phyloP scores from a whole-genome alignment of 2,888 invertebrate species.

The Pyrrhosoma nymphula region DNA sequence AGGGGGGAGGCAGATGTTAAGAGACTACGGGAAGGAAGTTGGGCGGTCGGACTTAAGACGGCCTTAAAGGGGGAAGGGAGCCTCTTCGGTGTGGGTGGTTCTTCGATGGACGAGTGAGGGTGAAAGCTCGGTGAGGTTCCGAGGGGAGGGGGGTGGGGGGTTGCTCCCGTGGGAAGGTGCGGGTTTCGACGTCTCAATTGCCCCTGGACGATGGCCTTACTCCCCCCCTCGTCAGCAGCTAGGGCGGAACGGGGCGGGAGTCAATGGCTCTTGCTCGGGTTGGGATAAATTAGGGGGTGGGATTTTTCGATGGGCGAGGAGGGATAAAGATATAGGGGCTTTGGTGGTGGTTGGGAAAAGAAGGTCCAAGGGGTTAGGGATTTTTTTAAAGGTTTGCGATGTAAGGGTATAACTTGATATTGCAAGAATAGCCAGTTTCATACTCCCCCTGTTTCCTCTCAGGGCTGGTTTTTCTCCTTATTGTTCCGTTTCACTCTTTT shows the following conservation, averaged over 20 bases:
- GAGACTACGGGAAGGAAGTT: background rate
- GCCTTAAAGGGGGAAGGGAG: background rate
- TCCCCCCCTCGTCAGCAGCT: no score
- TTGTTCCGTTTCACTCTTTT: background rate
- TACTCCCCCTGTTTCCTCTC: background rate
- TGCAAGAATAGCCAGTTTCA: slow-evolving; percentile 26
- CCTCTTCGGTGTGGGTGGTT: slow-evolving; percentile 25
- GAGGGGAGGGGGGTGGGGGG: background rate
- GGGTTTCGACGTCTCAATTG: slow-evolving; percentile 58
- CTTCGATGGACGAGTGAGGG: background rate
- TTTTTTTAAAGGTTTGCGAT: background rate
- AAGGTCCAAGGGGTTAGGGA: background rate
- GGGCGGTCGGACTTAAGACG: background rate
- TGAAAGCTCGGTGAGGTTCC: background rate
- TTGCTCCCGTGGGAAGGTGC: slow-evolving; percentile 59
- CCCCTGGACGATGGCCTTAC: slow-evolving; percentile 23
- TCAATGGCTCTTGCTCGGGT: slow-evolving; percentile 28
- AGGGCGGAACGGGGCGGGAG: background rate
- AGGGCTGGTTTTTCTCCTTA: background rate
- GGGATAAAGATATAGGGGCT: background rate
- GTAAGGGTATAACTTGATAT: slow-evolving; percentile 20
- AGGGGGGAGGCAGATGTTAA: background rate
- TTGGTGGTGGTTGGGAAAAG: background rate
- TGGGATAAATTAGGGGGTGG: slow-evolving; percentile 49
- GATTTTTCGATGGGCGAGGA: background rate